Conservation (phyloP, 2,888 invertebrate genomes). For the Epinotia ramella region DNA sequence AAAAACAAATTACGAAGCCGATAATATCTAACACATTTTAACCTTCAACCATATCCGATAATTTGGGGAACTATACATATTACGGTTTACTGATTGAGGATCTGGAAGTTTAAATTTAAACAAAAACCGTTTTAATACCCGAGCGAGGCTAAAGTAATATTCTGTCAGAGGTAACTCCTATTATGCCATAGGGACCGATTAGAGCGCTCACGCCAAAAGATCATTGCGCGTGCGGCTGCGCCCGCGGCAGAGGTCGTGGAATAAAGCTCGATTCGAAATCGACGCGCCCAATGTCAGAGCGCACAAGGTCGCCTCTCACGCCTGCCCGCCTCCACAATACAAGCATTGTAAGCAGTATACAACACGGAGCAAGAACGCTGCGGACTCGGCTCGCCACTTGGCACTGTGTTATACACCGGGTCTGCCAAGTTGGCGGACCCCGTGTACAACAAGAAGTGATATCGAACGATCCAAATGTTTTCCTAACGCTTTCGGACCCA, state of each 20-base stretch:
- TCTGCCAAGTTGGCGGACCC: too few relatives aligned
- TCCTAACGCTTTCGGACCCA: too few relatives aligned
- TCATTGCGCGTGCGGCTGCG: conserved; percentile 48
- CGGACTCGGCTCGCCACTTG: too few relatives aligned
- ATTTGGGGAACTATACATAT: not conserved
- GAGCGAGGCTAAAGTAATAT: conserved; percentile 5
- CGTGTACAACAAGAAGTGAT: too few relatives aligned
- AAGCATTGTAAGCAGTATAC: conserved; percentile 14
- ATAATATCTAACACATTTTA: too few relatives aligned
- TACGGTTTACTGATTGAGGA: not conserved
- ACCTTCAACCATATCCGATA: too few relatives aligned
- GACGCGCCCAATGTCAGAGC: conserved; percentile 74
- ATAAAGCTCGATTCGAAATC: conserved; percentile 72
- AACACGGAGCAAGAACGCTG: not conserved
- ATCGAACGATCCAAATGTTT: too few relatives aligned
- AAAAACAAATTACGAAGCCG: too few relatives aligned
- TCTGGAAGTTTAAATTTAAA: not conserved
- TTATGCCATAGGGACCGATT: conserved; percentile 48
- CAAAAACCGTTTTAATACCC: not conserved
- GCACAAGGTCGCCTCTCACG: conserved; percentile 77
- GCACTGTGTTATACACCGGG: too few relatives aligned
- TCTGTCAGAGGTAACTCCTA: conserved; percentile 21
- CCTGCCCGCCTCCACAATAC: conserved; percentile 62
- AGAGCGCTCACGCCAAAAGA: conserved; percentile 49
- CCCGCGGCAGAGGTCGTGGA: conserved; percentile 60